A percentile compares a stretch with the other conserved stretches of the same genome.
phyloP scores from a whole-genome alignment of 2,113 vertebrate genomes.

The Amazona guildingii region DNA sequence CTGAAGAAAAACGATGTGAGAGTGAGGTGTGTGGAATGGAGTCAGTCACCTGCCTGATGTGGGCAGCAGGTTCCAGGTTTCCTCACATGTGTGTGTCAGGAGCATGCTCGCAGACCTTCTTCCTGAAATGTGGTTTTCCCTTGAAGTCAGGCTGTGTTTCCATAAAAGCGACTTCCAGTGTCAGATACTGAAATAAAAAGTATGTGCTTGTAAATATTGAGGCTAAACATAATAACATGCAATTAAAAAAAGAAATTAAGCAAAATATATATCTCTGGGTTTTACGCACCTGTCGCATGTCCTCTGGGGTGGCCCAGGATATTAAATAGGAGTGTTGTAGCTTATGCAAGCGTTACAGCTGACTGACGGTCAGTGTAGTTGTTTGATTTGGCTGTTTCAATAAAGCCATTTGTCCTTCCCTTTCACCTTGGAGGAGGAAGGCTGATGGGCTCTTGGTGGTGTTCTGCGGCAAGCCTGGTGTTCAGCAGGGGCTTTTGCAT shows the following conservation, averaged over 20 bases:
- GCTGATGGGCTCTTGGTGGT: background rate
- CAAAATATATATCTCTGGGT: background rate
- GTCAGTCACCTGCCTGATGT: background rate
- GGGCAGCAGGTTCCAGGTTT: background rate
- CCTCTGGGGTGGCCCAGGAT: background rate
- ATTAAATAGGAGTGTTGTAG: background rate
- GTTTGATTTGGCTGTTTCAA: constrained; percentile 27
- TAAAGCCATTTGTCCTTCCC: constrained; percentile 3
- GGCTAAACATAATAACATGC: background rate
- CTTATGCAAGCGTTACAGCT: background rate
- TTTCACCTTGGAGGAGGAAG: constrained; percentile 26
- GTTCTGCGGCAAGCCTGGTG: background rate
- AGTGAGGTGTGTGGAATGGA: background rate
- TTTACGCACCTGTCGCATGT: background rate
- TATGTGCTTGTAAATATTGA: background rate
- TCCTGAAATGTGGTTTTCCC: background rate
- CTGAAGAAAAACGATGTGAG: background rate
- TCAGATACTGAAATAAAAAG: background rate
- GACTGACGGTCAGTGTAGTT: background rate
- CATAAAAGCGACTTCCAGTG: background rate
- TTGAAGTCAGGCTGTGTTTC: background rate
- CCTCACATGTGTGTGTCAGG: fast-evolving
- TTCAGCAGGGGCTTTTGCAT: background rate
- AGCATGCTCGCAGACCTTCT: fast-evolving
- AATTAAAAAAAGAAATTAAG: background rate